Percentiles rank a stretch among this genome's conserved stretches.
These are phyloP conservation scores for Bostrychus sinensis DNA, from an alignment of 2,113 vertebrate genomes.

Conservation along the genomic window DNA sequence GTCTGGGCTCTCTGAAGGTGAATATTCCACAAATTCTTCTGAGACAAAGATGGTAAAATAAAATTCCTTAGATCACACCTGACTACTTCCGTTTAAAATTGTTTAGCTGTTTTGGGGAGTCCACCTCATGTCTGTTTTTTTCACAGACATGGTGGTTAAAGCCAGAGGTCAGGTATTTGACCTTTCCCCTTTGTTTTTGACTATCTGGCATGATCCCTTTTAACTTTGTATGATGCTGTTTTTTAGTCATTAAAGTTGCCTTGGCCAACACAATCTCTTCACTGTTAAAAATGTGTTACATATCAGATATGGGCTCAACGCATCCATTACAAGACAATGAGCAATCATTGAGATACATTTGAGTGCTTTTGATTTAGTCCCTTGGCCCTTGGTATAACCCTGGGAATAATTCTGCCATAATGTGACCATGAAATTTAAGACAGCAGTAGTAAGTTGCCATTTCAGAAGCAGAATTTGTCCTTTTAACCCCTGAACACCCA, in stretches of 20 bases:
- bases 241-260: conserved; percentile 7
- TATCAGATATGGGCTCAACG: too few species aligned
- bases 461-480: conserved; percentile 39
- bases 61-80: neutral
- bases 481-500: conserved; percentile 35
- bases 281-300: neutral
- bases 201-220: conserved; percentile 26
- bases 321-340: too few species aligned
- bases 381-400: neutral
- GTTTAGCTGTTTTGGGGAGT: neutral
- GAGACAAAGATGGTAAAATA: neutral
- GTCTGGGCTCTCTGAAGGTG: neutral
- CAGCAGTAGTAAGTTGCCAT: conserved; percentile 11
- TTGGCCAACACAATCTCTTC: neutral
- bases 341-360: neutral
- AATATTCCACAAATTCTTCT: neutral
- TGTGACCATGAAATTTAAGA: conserved; percentile 11
- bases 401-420: neutral
- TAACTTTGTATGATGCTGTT: conserved; percentile 32
- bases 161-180: conserved; percentile 44
- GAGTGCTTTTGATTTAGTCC: neutral
- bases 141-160: conserved; percentile 5
- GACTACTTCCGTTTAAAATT: neutral
- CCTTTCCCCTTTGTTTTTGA: conserved; percentile 42
- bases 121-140: conserved; percentile 4